Conservation (phyloP, 2,888 invertebrate species). For the Isoperla grammatica region DNA sequence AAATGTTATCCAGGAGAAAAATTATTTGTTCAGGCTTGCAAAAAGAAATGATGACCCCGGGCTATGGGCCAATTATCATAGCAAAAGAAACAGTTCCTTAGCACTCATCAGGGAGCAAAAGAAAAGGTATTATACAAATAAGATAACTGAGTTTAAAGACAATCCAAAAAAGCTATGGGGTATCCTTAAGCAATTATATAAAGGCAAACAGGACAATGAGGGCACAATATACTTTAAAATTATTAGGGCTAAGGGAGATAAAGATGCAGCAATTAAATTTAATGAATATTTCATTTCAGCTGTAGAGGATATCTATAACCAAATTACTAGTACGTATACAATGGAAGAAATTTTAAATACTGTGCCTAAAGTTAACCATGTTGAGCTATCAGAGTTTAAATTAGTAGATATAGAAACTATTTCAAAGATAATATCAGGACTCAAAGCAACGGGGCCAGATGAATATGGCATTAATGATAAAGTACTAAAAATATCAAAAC, state of each 20-base stretch:
- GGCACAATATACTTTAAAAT: background rate
- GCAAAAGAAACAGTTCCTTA: background rate
- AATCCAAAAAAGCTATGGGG: background rate
- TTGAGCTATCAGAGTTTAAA: no score
- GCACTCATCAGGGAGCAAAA: background rate
- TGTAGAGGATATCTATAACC: no score
- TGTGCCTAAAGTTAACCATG: background rate
- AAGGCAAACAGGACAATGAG: background rate
- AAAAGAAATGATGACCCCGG: background rate
- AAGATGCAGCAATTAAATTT: background rate
- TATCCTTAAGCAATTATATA: conserved; percentile 2
- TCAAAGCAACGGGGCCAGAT: no score
- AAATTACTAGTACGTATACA: no score
- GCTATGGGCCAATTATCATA: background rate
- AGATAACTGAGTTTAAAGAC: background rate
- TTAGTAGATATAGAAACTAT: background rate
- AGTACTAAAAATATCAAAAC: background rate
- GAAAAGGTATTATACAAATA: background rate
- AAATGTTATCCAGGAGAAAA: background rate
- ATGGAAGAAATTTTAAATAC: no score
- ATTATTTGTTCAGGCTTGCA: background rate
- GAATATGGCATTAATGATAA: background rate
- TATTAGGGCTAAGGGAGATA: background rate
- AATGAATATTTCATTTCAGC: no score
- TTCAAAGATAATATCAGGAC: no score